Conservation (phyloP, 2,113 vertebrate species). For the Leucoraja erinaceus region DNA sequence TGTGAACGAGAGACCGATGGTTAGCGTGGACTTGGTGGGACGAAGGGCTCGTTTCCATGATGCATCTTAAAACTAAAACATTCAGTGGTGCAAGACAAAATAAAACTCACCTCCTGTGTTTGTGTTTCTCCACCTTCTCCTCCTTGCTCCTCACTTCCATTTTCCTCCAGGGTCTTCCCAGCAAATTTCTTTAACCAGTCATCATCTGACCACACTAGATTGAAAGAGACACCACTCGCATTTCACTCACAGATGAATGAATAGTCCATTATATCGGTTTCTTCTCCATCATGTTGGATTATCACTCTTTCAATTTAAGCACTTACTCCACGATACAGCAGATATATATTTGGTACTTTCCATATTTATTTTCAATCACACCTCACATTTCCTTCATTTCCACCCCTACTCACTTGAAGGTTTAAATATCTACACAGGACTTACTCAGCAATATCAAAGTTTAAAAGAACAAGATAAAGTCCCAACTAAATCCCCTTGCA, state of each 20-base stretch:
- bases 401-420: neutral
- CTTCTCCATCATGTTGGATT: neutral
- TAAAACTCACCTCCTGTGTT: constrained; percentile 63
- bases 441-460: neutral
- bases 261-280: neutral
- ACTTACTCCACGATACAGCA: neutral
- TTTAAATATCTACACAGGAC: neutral
- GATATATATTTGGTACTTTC: neutral
- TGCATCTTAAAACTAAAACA: no score
- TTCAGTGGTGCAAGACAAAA: neutral
- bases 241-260: neutral
- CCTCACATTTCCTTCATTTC: neutral
- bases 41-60: no score
- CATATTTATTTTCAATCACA: neutral
- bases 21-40: no score
- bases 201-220: constrained; percentile 89
- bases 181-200: constrained; percentile 98
- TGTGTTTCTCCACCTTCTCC: constrained; percentile 59
- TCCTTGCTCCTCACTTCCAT: constrained; percentile 61
- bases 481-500: neutral
- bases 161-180: constrained; percentile 85
- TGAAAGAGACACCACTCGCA: neutral
- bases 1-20: no score
- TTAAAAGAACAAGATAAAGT: neutral
- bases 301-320: neutral